Evolutionary conservation across 2,113 vertebrate species (phyloP).

Genomic region (Larimichthys polyactis): DNA sequence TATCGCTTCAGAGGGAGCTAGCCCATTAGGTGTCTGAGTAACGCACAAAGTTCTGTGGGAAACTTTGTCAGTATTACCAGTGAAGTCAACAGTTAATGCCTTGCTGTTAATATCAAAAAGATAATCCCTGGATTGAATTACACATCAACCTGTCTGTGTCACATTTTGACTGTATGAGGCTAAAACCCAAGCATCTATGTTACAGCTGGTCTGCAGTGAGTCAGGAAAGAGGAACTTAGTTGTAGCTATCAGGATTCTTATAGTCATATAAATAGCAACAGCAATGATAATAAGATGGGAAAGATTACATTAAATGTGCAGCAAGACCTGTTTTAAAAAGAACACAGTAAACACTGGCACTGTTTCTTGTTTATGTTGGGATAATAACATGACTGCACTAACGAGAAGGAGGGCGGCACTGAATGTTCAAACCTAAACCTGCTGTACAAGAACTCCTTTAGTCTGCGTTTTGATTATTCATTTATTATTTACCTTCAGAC

Average conservation of each 20-base stretch:
- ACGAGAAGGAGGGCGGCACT: background rate
- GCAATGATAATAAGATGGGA: too few species aligned
- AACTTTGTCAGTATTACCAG: too few species aligned
- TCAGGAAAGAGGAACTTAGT: too few species aligned
- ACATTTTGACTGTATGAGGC: background rate
- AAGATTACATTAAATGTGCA: too few species aligned
- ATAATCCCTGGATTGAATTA: background rate
- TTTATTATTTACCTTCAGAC: background rate
- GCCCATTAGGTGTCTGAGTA: too few species aligned
- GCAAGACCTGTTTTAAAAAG: background rate
- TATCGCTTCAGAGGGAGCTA: too few species aligned
- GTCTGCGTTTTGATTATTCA: background rate
- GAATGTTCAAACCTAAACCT: too few species aligned
- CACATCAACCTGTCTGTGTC: background rate
- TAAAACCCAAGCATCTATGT: background rate
- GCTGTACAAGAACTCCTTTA: background rate
- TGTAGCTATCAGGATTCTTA: too few species aligned
- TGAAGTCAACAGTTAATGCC: too few species aligned
- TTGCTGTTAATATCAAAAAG: too few species aligned
- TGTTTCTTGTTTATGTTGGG: background rate
- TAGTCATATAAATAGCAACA: background rate
- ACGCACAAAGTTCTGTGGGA: too few species aligned
- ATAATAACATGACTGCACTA: background rate
- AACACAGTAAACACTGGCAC: background rate
- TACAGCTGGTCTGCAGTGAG: background rate